Conservation (phyloP, 92 coral and sea anemone species). For the Porites divaricata region DNA sequence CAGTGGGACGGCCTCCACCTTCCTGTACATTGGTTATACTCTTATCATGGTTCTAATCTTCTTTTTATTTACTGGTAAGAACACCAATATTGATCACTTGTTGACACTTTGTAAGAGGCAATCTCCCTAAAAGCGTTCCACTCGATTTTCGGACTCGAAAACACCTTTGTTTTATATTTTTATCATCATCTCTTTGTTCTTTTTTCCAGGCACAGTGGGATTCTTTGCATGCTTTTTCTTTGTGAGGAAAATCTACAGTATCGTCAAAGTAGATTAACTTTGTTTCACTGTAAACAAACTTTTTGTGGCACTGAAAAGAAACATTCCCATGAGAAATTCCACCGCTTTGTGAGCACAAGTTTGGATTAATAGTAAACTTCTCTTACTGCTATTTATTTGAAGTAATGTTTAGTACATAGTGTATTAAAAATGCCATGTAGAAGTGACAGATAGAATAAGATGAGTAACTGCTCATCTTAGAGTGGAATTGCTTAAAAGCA, state of each 20-base stretch:
- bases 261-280: constrained; percentile 90
- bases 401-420: not conserved
- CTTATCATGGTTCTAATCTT: constrained; percentile 90
- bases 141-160: too few relatives aligned
- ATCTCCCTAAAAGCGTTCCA: too few relatives aligned
- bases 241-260: constrained; percentile 96
- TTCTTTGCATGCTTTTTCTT: constrained; percentile 96
- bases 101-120: too few relatives aligned
- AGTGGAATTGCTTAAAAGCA: too few relatives aligned
- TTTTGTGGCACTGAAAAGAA: not conserved
- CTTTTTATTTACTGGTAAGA: constrained; percentile 93
- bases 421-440: too few relatives aligned
- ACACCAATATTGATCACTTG: not conserved
- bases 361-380: not conserved
- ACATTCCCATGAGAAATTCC: not conserved
- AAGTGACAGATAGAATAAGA: too few relatives aligned
- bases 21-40: constrained; percentile 98
- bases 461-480: too few relatives aligned
- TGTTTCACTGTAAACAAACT: not conserved
- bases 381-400: not conserved
- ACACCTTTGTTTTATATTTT: too few relatives aligned
- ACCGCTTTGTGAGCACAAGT: not conserved
- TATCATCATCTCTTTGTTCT: not conserved
- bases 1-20: constrained; percentile 88
- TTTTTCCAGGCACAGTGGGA: constrained; percentile 84